phyloP scores from a whole-genome alignment of 1,140 invertebrate genomes.

The Drosophila nigrodunni region DNA sequence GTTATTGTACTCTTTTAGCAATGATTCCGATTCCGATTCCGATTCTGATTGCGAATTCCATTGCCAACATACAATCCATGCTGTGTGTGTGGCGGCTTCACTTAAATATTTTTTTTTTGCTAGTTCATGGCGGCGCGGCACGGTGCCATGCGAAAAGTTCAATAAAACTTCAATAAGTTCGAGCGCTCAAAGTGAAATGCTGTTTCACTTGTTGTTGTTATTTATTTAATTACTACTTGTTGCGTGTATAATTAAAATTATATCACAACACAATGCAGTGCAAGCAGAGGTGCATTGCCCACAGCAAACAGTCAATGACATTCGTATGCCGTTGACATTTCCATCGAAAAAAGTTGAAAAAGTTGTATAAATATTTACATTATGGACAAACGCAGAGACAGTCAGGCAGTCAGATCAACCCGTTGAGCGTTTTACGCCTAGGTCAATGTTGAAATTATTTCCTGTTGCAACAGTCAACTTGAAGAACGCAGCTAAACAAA shows the following conservation, averaged over 20 bases:
- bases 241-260: slow-evolving; percentile 70
- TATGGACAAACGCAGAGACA: background rate
- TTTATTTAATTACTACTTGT: slow-evolving; percentile 71
- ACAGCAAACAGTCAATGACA: slow-evolving; percentile 58
- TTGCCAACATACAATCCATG: slow-evolving; percentile 31
- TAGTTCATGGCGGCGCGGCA: slow-evolving; percentile 37
- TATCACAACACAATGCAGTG: slow-evolving; percentile 57
- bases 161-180: slow-evolving; percentile 70
- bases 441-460: slow-evolving; percentile 48
- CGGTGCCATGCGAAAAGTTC: slow-evolving; percentile 47
- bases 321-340: slow-evolving; percentile 70
- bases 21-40: slow-evolving; percentile 28
- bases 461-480: slow-evolving; percentile 24
- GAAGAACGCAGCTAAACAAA: background rate
- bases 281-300: slow-evolving; percentile 36
- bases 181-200: slow-evolving; percentile 50
- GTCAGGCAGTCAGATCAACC: slow-evolving; percentile 48
- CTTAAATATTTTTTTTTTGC: slow-evolving; percentile 1
- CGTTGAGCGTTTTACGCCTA: slow-evolving; percentile 30
- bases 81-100: background rate
- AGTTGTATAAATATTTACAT: slow-evolving; percentile 59
- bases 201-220: slow-evolving; percentile 18
- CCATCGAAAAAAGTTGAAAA: slow-evolving; percentile 1
- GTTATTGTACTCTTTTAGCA: slow-evolving; percentile 56
- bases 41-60: slow-evolving; percentile 34